Evolutionary conservation across 1,140 invertebrate species (phyloP), one percentile per base, ranked within the genome.

Genomic region (Doryteuthis pealeii): DNA sequence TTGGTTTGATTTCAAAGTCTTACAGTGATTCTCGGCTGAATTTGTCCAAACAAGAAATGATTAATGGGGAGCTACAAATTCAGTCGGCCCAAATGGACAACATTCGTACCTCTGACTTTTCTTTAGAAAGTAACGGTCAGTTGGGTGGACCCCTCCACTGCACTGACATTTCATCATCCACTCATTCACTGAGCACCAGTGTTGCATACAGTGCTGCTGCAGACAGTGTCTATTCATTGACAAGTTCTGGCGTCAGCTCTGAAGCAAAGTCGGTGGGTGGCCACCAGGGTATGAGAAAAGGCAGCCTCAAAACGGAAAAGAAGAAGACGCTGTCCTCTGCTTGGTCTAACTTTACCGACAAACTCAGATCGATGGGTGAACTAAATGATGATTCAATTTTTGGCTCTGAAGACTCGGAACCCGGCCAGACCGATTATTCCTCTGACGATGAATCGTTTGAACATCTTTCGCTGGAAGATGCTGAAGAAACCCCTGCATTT

Each of bases 381-480:
- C n/a, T 75, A 30, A 67, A 70, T 32, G 82, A 85, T 40, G 82
- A 83, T 43, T 78, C 28, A 1, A 35, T 72, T 8, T 75, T 74
- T 10, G 70, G 70, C 33, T 72, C 76, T 28, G 85, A 86, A 62
- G 84, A 85, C 43, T 67, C 75, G 40, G 88, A 89, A 72, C 89
- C 89, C 1, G 81, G 89, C 62, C 82, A 81, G 71, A 89, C 88
- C 73, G 89, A 89, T 71, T 81, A 84, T 6, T 89, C 88, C 28
- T 87, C 87, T 71, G 89, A 89, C 73, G 87, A 88, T 72, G 86
- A 88, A 69, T 87, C 88, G 73, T 89, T 88, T 82, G 83, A 88
- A n/a, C 74, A 88, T 62, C 67, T 89, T 33, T 83, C 81, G 40
- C 78, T 88, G 40, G 87, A 88, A 65, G 83, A 86, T 33, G 73